These are phyloP conservation scores for Dendroctonus valens DNA, from an alignment of 1,140 invertebrate genomes.

Conservation along the genomic window DNA sequence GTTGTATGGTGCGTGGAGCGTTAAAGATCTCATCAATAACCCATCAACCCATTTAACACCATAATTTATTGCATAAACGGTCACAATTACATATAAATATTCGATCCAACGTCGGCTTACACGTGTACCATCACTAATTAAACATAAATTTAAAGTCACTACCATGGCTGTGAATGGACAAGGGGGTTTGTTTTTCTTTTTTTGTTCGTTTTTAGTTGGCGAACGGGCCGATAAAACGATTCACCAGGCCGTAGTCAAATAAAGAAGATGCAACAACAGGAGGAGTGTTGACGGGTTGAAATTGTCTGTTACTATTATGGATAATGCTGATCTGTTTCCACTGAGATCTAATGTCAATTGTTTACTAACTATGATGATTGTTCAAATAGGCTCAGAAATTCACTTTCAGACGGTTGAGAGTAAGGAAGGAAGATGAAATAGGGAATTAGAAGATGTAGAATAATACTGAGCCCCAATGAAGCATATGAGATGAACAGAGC, in stretches of 20 bases:
- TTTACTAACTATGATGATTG: too few species aligned
- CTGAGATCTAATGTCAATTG: too few species aligned
- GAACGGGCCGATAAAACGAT: constrained; percentile 9
- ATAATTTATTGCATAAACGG: constrained; percentile 38
- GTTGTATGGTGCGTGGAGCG: constrained; percentile 10
- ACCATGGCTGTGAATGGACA: constrained; percentile 30
- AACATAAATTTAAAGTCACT: constrained; percentile 39
- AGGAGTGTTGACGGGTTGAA: too few species aligned
- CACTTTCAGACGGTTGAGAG: too few species aligned
- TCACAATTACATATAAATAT: constrained; percentile 41
- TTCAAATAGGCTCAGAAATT: too few species aligned
- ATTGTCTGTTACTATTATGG: too few species aligned
- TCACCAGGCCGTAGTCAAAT: constrained; percentile 3
- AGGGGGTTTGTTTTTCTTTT: constrained; percentile 13
- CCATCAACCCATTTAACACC: constrained; percentile 31
- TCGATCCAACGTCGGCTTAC: constrained; percentile 33
- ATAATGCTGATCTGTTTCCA: too few species aligned
- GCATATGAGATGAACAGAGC: too few species aligned
- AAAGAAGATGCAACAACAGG: too few species aligned
- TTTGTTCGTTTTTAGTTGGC: constrained; percentile 3
- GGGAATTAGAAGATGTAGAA: too few species aligned
- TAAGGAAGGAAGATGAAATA: too few species aligned
- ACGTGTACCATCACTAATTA: constrained; percentile 39
- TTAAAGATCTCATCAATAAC: constrained; percentile 31
- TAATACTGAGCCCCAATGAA: too few species aligned